Evolutionary conservation across 2,113 vertebrate species (phyloP).

Genomic region (Tetrao urogallus): DNA sequence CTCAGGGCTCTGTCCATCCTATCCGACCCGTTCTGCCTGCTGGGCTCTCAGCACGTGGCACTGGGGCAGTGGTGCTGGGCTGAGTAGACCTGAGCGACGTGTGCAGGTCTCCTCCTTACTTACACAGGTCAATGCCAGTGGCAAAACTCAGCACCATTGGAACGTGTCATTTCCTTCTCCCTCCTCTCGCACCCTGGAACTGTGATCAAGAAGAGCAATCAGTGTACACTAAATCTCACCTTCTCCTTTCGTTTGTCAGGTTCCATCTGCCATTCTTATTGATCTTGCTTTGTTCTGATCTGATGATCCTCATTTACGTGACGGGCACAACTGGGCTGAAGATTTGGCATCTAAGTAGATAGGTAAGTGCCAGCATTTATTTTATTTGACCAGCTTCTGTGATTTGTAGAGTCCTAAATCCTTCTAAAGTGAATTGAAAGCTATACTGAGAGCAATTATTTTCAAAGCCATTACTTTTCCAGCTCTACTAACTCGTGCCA

Average conservation of each 20-base stretch:
- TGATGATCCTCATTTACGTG: background rate
- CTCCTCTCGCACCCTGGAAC: background rate
- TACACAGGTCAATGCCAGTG: background rate
- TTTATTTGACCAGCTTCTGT: background rate
- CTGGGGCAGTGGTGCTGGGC: background rate
- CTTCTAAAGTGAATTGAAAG: background rate
- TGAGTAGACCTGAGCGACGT: background rate
- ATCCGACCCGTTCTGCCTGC: background rate
- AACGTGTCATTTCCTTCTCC: background rate
- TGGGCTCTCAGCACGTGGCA: accelerated
- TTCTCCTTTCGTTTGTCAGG: background rate
- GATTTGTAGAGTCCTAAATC: background rate
- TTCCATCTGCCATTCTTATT: background rate
- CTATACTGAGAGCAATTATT: background rate
- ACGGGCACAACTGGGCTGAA: background rate
- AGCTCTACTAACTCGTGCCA: background rate
- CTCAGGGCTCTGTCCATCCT: background rate
- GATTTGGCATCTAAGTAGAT: background rate
- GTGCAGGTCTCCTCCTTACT: too few species aligned
- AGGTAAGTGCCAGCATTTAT: constrained; percentile 8
- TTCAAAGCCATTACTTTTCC: background rate
- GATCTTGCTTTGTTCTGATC: background rate
- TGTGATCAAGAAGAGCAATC: background rate
- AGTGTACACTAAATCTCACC: background rate
- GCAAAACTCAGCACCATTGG: background rate